Conservation (phyloP, 2,797 vertebrate species). For the Gymnocypris eckloni region DNA sequence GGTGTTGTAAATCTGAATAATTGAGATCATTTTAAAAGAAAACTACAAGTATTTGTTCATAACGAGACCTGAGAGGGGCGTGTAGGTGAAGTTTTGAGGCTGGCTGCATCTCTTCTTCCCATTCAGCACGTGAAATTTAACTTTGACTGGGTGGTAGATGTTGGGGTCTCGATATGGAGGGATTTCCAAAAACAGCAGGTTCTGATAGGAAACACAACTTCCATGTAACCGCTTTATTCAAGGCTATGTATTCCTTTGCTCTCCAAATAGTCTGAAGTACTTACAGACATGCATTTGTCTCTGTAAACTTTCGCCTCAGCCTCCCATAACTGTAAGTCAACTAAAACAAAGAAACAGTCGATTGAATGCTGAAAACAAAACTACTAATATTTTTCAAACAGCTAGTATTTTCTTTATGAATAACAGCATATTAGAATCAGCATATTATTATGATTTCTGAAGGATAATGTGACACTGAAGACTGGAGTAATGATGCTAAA, state of each 20-base stretch:
- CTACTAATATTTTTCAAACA: neutral
- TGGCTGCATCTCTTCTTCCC: constrained; percentile 95
- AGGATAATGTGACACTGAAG: constrained; percentile 3
- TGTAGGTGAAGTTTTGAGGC: constrained; percentile 92
- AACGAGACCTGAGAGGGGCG: constrained; percentile 67
- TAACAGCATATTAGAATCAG: neutral
- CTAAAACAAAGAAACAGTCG: constrained; percentile 71
- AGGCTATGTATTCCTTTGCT: neutral
- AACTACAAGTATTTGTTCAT: neutral
- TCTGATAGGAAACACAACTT: constrained; percentile 74
- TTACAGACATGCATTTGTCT: constrained; percentile 94
- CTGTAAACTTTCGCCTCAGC: constrained; percentile 92
- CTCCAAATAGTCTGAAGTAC: constrained; percentile 61
- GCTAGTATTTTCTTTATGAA: neutral
- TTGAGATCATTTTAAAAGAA: neutral
- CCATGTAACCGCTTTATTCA: constrained; percentile 18
- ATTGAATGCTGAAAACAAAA: neutral
- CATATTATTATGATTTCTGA: neutral
- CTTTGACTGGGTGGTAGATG: constrained; percentile 84
- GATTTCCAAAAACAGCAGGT: constrained; percentile 92
- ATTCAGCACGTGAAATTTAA: constrained; percentile 94
- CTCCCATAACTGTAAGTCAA: constrained; percentile 95
- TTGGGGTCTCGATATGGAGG: constrained; percentile 89
- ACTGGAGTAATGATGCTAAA: neutral
- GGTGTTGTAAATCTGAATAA: too few relatives aligned